Evolutionary conservation across 2,797 vertebrate genomes (phyloP).

Genomic region (Sebastes dallii): DNA sequence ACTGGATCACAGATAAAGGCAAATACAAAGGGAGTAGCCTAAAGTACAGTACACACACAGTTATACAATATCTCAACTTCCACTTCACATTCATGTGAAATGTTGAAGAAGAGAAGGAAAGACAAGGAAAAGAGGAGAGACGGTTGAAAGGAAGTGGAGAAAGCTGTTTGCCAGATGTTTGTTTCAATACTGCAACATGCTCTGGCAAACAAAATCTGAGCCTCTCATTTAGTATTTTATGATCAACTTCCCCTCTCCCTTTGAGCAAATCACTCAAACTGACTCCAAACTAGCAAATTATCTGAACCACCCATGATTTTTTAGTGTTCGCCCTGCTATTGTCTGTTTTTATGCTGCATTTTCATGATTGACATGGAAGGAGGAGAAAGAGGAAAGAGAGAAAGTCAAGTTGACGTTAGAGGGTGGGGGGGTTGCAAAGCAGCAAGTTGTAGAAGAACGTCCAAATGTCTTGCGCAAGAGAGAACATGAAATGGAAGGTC

Average conservation of each 20-base stretch:
- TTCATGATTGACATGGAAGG: slow-evolving; percentile 1
- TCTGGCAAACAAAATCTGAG: slow-evolving; percentile 41
- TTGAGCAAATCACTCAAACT: slow-evolving; percentile 5
- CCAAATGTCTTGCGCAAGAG: slow-evolving; percentile 42
- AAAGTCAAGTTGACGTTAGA: neutral
- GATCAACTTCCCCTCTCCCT: slow-evolving; percentile 12
- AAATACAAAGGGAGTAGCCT: neutral
- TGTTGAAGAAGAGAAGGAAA: slow-evolving; percentile 9
- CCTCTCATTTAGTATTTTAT: slow-evolving; percentile 36
- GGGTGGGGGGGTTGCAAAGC: neutral
- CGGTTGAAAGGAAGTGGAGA: slow-evolving; percentile 14
- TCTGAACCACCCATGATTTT: neutral
- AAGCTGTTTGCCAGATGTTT: slow-evolving; percentile 74
- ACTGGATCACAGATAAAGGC: neutral
- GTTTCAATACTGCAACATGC: slow-evolving; percentile 40
- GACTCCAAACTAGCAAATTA: neutral
- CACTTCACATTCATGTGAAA: neutral
- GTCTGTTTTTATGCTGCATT: neutral
- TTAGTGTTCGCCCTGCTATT: neutral
- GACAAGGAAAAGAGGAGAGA: neutral
- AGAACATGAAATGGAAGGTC: slow-evolving; percentile 21
- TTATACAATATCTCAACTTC: neutral
- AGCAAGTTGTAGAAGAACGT: neutral
- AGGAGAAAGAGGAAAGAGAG: neutral
- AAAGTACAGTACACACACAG: neutral